phyloP scores from a whole-genome alignment of 2,113 vertebrate species.

The Mesoclemmys tuberculata region DNA sequence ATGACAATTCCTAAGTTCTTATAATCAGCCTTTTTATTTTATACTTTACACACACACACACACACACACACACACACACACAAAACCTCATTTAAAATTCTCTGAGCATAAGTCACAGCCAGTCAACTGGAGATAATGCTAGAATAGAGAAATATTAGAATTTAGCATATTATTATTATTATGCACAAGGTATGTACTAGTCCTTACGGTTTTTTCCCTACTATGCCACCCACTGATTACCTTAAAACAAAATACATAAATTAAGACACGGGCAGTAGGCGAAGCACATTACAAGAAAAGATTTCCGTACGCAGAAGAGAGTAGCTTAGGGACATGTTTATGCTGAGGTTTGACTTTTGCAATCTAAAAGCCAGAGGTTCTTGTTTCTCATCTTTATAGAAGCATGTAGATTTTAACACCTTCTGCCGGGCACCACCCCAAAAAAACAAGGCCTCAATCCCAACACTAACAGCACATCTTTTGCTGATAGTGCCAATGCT shows the following conservation, averaged over 20 bases:
- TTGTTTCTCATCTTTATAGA: not conserved
- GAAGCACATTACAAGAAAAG: not conserved
- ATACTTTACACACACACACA: not conserved
- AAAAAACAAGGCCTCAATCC: not conserved
- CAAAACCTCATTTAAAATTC: not conserved
- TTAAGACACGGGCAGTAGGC: not conserved
- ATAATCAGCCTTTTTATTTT: not conserved
- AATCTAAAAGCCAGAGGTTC: not conserved
- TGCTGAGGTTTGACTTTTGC: not conserved
- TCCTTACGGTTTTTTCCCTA: not conserved
- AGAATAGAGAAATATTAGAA: not conserved
- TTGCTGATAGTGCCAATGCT: not conserved
- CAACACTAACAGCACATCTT: not conserved
- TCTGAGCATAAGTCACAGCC: not conserved
- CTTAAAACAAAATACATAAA: not conserved
- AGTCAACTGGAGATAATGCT: not conserved
- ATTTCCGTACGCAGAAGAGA: not conserved
- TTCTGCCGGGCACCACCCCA: not conserved
- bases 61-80: not conserved
- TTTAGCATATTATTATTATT: not conserved
- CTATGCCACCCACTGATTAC: not conserved
- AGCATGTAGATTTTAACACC: not conserved
- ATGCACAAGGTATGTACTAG: not conserved
- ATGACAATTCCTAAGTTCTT: not conserved
- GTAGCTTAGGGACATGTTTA: fast-evolving